These are phyloP conservation scores for Rhineura floridana DNA, from an alignment of 2,113 vertebrate genomes.

Conservation along the genomic window DNA sequence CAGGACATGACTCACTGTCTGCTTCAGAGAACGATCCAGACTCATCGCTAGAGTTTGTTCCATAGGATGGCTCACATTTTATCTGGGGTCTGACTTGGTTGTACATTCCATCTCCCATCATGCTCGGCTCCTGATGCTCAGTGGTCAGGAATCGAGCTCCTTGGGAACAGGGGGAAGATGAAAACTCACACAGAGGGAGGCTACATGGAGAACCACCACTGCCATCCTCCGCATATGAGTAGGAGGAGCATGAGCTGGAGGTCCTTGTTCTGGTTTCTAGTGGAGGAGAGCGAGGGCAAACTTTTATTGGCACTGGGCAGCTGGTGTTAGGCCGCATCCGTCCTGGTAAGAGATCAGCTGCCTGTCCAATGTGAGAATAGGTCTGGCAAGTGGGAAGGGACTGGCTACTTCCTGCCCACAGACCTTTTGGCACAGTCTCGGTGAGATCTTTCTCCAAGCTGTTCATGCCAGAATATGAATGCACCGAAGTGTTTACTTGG, in stretches of 20 bases:
- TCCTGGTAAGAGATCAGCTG: slow-evolving; percentile 85
- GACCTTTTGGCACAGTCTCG: slow-evolving; percentile 91
- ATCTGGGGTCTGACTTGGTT: slow-evolving; percentile 92
- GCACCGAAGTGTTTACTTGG: slow-evolving; percentile 88
- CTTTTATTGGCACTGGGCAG: slow-evolving; percentile 99
- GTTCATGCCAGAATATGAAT: slow-evolving; percentile 91
- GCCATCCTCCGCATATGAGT: slow-evolving; percentile 96
- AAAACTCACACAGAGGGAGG: slow-evolving; percentile 96
- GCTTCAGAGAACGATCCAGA: slow-evolving; percentile 98
- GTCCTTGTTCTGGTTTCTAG: slow-evolving; percentile 96
- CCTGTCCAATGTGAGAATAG: slow-evolving; percentile 82
- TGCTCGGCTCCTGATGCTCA: slow-evolving; percentile 88
- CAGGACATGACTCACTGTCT: slow-evolving; percentile 98
- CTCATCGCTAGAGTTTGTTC: slow-evolving; percentile 98
- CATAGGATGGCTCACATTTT: slow-evolving; percentile 99
- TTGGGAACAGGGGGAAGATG: slow-evolving; percentile 95
- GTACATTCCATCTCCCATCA: slow-evolving; percentile 87
- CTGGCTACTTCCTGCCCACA: slow-evolving; percentile 91
- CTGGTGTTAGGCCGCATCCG: slow-evolving; percentile 95
- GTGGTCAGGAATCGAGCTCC: slow-evolving; percentile 87
- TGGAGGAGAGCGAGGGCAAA: slow-evolving; percentile 95
- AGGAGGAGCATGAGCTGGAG: slow-evolving; percentile 97
- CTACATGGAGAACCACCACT: slow-evolving; percentile 97
- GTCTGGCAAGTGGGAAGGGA: slow-evolving; percentile 92
- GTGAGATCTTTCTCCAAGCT: slow-evolving; percentile 93